Conservation (phyloP, 2,113 vertebrate genomes). For the Euleptes europaea region DNA sequence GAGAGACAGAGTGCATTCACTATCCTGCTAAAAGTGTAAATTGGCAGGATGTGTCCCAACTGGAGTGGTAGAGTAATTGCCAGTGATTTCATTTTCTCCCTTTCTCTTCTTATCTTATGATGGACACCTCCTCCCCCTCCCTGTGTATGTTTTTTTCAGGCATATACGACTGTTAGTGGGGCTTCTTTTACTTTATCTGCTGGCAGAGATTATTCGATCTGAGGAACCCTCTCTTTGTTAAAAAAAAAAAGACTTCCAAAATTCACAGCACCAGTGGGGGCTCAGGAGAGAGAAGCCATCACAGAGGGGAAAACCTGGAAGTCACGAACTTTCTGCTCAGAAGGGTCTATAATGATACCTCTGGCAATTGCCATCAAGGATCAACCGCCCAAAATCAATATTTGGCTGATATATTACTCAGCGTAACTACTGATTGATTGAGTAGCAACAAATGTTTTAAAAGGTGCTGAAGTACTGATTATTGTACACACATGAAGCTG, state of each 20-base stretch:
- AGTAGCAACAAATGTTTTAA: background rate
- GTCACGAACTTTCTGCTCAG: background rate
- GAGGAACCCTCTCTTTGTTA: constrained; percentile 36
- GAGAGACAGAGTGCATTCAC: background rate
- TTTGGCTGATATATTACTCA: background rate
- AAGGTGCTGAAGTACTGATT: background rate
- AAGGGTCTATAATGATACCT: background rate
- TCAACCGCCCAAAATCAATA: background rate
- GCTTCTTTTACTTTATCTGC: constrained; percentile 78
- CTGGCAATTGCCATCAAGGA: background rate
- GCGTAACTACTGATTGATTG: background rate
- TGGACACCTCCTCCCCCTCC: constrained; percentile 14
- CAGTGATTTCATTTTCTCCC: constrained; percentile 51
- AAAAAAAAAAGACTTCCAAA: constrained; percentile 38
- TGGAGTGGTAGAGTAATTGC: constrained; percentile 74
- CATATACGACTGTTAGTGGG: constrained; percentile 75
- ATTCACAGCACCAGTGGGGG: constrained; percentile 46
- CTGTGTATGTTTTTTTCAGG: constrained; percentile 49
- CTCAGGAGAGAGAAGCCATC: constrained; percentile 44
- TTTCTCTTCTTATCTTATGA: constrained; percentile 14
- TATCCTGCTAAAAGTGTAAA: constrained; percentile 55
- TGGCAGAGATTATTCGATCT: constrained; percentile 61
- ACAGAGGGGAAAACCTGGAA: background rate
- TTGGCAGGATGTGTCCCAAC: constrained; percentile 74
- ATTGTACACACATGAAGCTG: background rate